Conservation (phyloP, 92 coral and sea anemone species). For the Scolanthus callimorphus region DNA sequence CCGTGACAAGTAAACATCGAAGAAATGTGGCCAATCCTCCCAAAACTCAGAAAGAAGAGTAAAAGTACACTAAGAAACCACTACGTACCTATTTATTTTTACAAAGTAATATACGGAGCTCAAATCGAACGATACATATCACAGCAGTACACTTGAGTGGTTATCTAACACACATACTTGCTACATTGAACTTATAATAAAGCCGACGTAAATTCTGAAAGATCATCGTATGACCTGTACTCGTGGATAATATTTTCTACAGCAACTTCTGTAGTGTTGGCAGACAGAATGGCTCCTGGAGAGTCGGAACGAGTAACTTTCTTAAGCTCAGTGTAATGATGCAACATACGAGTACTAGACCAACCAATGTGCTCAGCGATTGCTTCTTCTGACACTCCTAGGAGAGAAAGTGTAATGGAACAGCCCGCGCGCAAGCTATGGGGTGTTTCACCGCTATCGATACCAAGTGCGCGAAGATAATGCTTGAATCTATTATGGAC, state of each 20-base stretch:
- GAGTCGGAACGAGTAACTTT: conserved; percentile 21
- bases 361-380: too few species aligned
- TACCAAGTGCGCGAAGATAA: conserved; percentile 14
- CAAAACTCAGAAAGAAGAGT: not conserved
- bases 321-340: conserved; percentile 22
- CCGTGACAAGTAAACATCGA: not conserved
- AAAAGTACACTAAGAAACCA: too few species aligned
- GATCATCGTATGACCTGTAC: not conserved
- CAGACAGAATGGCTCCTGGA: conserved; percentile 16
- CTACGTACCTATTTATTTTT: too few species aligned
- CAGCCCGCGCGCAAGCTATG: conserved; percentile 36
- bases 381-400: conserved; percentile 23
- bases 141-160: too few species aligned
- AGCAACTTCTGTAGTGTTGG: not conserved
- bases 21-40: not conserved
- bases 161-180: too few species aligned
- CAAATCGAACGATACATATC: too few species aligned
- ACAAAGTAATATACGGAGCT: too few species aligned
- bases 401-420: conserved; percentile 33
- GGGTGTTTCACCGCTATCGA: conserved; percentile 33
- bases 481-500: conserved; percentile 22
- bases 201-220: not conserved
- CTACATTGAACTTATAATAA: too few species aligned
- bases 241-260: not conserved
- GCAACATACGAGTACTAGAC: too few species aligned